A percentile compares a stretch with the other conserved stretches of the same genome.
phyloP scores from a whole-genome alignment of 2,113 vertebrate genomes.

The Chascanopsetta lugubris region DNA sequence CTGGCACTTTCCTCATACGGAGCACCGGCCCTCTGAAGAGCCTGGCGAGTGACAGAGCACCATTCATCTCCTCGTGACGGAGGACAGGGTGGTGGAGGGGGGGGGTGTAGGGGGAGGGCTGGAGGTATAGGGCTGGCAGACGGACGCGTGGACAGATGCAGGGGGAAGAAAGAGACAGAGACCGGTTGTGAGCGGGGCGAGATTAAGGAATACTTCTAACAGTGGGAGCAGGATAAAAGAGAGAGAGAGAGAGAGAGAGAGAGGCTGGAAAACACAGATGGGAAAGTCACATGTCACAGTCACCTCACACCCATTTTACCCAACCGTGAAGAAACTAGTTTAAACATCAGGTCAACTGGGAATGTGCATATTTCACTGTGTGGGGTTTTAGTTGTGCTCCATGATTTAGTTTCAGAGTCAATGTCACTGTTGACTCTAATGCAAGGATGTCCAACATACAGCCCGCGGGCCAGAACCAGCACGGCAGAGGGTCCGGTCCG shows the following conservation, averaged over 20 bases:
- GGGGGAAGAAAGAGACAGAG: constrained; percentile 58
- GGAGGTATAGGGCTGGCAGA: constrained; percentile 60
- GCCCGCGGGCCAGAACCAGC: too few relatives aligned
- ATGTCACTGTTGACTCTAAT: not conserved
- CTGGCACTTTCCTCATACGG: constrained; percentile 85
- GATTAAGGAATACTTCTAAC: constrained; percentile 66
- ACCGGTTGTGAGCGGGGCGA: constrained; percentile 51
- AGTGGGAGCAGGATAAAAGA: constrained; percentile 53
- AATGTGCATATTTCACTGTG: constrained; percentile 45
- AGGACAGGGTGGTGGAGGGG: constrained; percentile 24
- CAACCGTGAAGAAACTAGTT: constrained; percentile 34
- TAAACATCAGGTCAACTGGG: constrained; percentile 28
- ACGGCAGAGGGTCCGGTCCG: not conserved
- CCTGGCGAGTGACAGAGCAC: constrained; percentile 79
- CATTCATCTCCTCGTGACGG: constrained; percentile 82
- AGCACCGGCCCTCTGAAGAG: constrained; percentile 81
- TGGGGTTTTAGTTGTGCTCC: constrained; percentile 4
- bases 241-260: constrained; percentile 8
- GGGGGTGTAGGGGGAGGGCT: constrained; percentile 27
- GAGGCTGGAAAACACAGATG: constrained; percentile 36
- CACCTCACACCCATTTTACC: constrained; percentile 24
- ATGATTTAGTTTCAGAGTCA: too few relatives aligned
- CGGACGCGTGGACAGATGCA: constrained; percentile 61
- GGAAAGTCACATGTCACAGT: constrained; percentile 13
- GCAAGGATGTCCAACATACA: not conserved